Percentiles rank a stretch among this genome's conserved stretches.
These are phyloP conservation scores for Acrocera orbiculus DNA, from an alignment of 2,888 invertebrate species.

Conservation along the genomic window DNA sequence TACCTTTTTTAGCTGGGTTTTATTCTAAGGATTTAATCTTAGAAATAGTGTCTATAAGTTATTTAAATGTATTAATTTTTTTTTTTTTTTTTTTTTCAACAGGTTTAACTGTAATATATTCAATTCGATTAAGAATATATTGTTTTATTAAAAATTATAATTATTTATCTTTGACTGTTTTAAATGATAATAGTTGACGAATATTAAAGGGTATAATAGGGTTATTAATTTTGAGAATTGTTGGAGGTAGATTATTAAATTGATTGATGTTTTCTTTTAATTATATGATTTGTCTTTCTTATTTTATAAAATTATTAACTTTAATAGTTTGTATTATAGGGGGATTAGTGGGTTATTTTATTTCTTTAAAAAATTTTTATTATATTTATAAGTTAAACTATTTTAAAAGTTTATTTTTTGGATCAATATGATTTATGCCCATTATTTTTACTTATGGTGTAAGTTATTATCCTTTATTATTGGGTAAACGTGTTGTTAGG, in stretches of 20 bases:
- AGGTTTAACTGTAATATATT: conserved; percentile 39
- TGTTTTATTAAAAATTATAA: conserved; percentile 32
- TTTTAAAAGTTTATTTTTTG: conserved; percentile 27
- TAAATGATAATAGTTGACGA: conserved; percentile 34
- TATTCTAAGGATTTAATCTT: conserved; percentile 47
- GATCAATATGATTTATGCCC: conserved; percentile 38
- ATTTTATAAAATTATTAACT: conserved; percentile 36
- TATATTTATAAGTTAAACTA: conserved; percentile 28
- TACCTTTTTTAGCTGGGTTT: conserved; percentile 47
- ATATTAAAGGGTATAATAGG: conserved; percentile 34
- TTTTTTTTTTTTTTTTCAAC: conserved; percentile 38
- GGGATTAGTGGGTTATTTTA: conserved; percentile 27
- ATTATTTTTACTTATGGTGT: conserved; percentile 32
- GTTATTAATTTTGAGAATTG: conserved; percentile 21
- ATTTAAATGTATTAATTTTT: conserved; percentile 37
- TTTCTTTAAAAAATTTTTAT: conserved; percentile 32
- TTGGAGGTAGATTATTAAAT: conserved; percentile 37
- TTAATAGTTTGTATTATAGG: conserved; percentile 35
- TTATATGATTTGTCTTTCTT: conserved; percentile 36
- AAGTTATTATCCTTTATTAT: conserved; percentile 32
- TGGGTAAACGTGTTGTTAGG: conserved; percentile 30
- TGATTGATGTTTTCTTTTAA: conserved; percentile 38
- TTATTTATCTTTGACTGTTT: conserved; percentile 33
- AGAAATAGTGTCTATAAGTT: conserved; percentile 35
- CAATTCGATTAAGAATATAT: conserved; percentile 39